A percentile compares a stretch with the other conserved stretches of the same genome.
phyloP scores from a whole-genome alignment of 1,140 invertebrate genomes.

The Onthophagus taurus region DNA sequence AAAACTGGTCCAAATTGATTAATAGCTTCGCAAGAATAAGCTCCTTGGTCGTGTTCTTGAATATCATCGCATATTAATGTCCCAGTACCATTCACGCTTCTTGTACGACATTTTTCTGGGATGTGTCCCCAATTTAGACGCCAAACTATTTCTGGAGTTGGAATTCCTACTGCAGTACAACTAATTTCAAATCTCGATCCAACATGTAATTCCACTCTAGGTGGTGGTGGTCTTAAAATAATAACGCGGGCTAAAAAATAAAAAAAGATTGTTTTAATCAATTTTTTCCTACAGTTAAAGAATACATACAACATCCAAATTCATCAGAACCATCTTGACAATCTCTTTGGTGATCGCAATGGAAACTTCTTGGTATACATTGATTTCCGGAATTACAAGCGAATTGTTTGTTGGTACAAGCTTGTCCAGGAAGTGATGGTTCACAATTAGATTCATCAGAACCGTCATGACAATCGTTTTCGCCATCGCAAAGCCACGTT shows the following conservation, averaged over 20 bases:
- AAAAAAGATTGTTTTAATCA: conserved; percentile 3
- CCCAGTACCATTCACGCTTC: conserved; percentile 70
- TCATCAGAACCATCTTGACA: conserved; percentile 87
- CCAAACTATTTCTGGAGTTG: conserved; percentile 88
- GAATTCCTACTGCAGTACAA: conserved; percentile 83
- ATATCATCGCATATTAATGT: conserved; percentile 72
- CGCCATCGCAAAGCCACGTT: conserved; percentile 81
- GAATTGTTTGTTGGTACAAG: conserved; percentile 75
- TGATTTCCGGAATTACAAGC: conserved; percentile 67
- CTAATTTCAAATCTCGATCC: conserved; percentile 67
- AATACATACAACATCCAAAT: conserved; percentile 58
- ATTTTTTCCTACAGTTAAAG: not conserved
- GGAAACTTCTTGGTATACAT: conserved; percentile 88
- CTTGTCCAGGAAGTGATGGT: conserved; percentile 47
- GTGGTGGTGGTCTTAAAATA: conserved; percentile 58
- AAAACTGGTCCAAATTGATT: conserved; percentile 79
- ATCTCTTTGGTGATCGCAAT: conserved; percentile 85
- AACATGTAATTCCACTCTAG: conserved; percentile 55
- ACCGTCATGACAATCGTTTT: conserved; percentile 89
- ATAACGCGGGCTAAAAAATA: conserved; percentile 40
- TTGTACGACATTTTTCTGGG: conserved; percentile 69
- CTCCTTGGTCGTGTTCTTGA: conserved; percentile 70
- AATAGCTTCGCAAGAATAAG: conserved; percentile 95
- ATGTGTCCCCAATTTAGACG: conserved; percentile 95
- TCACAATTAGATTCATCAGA: conserved; percentile 67